Evolutionary conservation across 2,113 vertebrate genomes (phyloP).

Genomic region (Mugil cephalus): DNA sequence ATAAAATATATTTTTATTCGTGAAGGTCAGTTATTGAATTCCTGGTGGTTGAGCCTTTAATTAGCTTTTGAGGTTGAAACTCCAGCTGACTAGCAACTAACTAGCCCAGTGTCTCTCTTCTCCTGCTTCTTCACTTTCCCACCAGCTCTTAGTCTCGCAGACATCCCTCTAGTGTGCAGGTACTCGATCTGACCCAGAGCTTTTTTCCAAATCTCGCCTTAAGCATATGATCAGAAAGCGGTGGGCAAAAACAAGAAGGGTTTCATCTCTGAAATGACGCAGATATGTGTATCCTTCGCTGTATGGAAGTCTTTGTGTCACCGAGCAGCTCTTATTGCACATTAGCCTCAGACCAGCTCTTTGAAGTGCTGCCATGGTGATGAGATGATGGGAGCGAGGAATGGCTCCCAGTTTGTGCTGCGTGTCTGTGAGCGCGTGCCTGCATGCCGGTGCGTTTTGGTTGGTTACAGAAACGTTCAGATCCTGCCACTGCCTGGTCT

Average conservation of each 20-base stretch:
- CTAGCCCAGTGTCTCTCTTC: too few relatives aligned
- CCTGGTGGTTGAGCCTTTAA: too few relatives aligned
- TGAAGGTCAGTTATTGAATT: too few relatives aligned
- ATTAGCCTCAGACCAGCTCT: slow-evolving; percentile 24
- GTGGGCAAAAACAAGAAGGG: neutral
- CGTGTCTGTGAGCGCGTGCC: neutral
- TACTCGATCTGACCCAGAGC: neutral
- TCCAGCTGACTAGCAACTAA: too few relatives aligned
- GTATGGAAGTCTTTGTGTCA: neutral
- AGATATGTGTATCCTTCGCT: neutral
- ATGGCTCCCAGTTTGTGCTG: neutral
- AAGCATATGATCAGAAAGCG: neutral
- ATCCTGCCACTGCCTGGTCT: neutral
- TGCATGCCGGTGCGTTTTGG: neutral
- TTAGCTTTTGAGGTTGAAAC: too few relatives aligned
- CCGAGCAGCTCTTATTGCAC: slow-evolving; percentile 22
- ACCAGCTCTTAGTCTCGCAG: neutral
- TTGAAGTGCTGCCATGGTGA: slow-evolving; percentile 59
- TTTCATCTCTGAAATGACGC: neutral
- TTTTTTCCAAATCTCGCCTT: neutral
- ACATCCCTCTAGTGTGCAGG: neutral
- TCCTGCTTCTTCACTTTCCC: neutral
- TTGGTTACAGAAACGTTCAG: neutral
- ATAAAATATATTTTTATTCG: too few relatives aligned
- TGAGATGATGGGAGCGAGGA: slow-evolving; percentile 32